phyloP scores from a whole-genome alignment of 2,797 vertebrate genomes.

The Stomatorhinus walkeri region DNA sequence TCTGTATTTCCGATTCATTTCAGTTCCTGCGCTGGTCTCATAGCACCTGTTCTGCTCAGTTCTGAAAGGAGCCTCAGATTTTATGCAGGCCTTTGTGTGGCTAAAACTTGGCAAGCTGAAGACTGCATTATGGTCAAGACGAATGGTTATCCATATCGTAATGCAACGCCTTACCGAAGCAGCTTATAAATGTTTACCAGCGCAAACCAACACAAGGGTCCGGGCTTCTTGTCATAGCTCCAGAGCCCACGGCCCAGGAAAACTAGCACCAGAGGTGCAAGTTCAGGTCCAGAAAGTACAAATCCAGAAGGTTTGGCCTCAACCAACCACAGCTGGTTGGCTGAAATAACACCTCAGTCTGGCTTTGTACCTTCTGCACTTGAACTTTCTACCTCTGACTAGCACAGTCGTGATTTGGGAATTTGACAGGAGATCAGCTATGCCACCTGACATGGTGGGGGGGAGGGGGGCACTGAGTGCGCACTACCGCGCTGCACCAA shows the following conservation, averaged over 20 bases:
- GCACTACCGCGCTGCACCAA: no score
- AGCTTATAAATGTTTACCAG: not conserved
- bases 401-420: not conserved
- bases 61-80: not conserved
- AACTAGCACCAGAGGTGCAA: not conserved
- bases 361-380: not conserved
- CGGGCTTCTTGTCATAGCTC: not conserved
- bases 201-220: not conserved
- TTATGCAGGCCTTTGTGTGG: not conserved
- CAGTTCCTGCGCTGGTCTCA: not conserved
- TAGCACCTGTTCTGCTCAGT: not conserved
- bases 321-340: not conserved
- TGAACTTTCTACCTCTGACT: not conserved
- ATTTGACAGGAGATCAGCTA: not conserved
- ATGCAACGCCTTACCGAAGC: not conserved
- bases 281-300: not conserved
- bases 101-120: not conserved
- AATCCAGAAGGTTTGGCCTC: not conserved
- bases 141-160: not conserved
- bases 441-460: not conserved
- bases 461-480: not conserved
- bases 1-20: not conserved
- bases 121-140: not conserved
- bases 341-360: not conserved
- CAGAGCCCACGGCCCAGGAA: not conserved